Percentiles rank a stretch among this genome's conserved stretches.
Evolutionary conservation across 2,797 vertebrate species (phyloP).

Genomic region (Tiaroga cobitis): DNA sequence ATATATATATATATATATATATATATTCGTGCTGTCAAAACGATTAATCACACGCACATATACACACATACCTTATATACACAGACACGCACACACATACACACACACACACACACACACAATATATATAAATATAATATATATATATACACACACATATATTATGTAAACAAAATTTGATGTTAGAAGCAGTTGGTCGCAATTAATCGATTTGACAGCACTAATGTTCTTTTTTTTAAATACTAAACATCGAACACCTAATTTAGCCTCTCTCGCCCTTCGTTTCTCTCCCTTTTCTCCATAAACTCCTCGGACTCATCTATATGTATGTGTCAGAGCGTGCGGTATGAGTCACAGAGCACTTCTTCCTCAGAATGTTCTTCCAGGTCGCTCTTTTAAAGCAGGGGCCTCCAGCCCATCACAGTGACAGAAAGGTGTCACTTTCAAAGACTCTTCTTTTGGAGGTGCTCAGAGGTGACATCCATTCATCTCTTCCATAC

Average conservation of each 20-base stretch:
- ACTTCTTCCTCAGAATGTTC: slow-evolving; percentile 43
- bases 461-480: slow-evolving; percentile 41
- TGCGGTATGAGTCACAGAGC: slow-evolving; percentile 45
- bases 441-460: slow-evolving; percentile 48
- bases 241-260: not conserved
- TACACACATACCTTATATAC: too few relatives aligned
- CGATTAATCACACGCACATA: too few relatives aligned
- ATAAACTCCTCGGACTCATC: slow-evolving; percentile 44
- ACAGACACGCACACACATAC: too few relatives aligned
- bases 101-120: too few relatives aligned
- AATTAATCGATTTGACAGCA: too few relatives aligned
- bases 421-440: slow-evolving; percentile 22
- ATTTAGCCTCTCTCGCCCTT: not conserved
- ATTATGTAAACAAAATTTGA: too few relatives aligned
- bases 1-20: too few relatives aligned
- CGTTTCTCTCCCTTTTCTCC: not conserved
- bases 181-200: too few relatives aligned
- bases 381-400: slow-evolving; percentile 43
- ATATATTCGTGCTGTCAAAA: too few relatives aligned
- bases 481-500: slow-evolving; percentile 23
- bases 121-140: too few relatives aligned
- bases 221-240: too few relatives aligned
- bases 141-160: too few relatives aligned
- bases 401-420: slow-evolving; percentile 27
- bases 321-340: slow-evolving; percentile 39